These are phyloP conservation scores for Silurus lanzhouensis DNA, from an alignment of 2,797 vertebrate species.

Conservation along the genomic window DNA sequence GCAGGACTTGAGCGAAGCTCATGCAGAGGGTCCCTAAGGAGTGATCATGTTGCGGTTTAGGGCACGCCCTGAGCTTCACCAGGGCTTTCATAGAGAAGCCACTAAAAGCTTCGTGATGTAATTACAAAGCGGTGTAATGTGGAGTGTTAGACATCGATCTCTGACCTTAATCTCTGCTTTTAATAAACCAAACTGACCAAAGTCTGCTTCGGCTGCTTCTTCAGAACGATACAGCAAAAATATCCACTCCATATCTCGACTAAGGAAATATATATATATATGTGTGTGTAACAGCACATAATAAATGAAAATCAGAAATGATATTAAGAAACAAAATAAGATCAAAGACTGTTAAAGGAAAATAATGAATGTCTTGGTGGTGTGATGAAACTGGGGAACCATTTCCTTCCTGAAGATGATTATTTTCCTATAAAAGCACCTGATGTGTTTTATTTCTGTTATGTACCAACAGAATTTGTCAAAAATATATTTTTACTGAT, in stretches of 20 bases:
- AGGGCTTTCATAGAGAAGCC: conserved; percentile 22
- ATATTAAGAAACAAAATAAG: no score
- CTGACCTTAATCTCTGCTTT: conserved; percentile 13
- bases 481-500: neutral
- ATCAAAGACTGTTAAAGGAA: neutral
- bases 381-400: neutral
- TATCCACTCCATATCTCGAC: neutral
- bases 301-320: neutral
- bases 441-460: neutral
- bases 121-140: conserved; percentile 43
- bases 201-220: neutral
- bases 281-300: neutral
- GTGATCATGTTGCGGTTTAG: conserved; percentile 24
- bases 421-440: neutral
- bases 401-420: neutral
- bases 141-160: conserved; percentile 36
- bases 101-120: conserved; percentile 58
- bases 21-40: neutral
- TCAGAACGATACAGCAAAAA: neutral
- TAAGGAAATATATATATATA: neutral
- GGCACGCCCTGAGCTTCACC: conserved; percentile 8
- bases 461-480: neutral
- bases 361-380: neutral
- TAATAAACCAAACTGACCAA: neutral
- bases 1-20: neutral